These are phyloP conservation scores for Benthosema pterotum DNA, from an alignment of 2,797 vertebrate species.

Conservation along the genomic window DNA sequence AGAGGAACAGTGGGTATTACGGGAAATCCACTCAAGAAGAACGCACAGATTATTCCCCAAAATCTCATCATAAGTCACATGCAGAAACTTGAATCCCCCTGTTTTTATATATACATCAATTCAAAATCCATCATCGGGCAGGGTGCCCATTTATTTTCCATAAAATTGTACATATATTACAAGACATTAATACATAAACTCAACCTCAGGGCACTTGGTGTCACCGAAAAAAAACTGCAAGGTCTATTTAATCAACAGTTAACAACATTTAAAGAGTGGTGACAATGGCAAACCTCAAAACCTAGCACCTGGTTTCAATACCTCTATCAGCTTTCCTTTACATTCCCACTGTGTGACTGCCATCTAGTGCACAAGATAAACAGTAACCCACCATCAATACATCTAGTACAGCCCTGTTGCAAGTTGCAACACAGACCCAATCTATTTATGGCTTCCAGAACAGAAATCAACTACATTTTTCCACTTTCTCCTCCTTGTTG, in stretches of 20 bases:
- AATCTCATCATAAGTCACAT: neutral
- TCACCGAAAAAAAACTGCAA: neutral
- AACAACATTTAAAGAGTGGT: neutral
- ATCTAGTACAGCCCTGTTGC: too few relatives aligned
- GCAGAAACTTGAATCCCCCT: conserved; percentile 16
- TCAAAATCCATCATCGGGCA: neutral
- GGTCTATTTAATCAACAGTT: neutral
- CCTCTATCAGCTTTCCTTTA: neutral
- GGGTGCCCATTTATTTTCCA: neutral
- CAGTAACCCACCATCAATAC: conserved; percentile 5
- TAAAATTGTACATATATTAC: conserved; percentile 13
- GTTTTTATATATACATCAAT: neutral
- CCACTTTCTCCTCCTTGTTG: too few relatives aligned
- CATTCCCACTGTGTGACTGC: neutral
- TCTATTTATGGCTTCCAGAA: too few relatives aligned
- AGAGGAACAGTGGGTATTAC: conserved; percentile 47
- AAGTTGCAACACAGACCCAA: too few relatives aligned
- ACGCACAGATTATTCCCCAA: neutral
- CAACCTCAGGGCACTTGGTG: neutral
- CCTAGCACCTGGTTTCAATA: neutral
- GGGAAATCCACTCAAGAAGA: conserved; percentile 12
- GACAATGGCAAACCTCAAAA: neutral
- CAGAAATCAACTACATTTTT: too few relatives aligned
- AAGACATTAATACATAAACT: conserved; percentile 1
- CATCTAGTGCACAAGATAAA: conserved; percentile 17